These are phyloP conservation scores for Sthenelais limicola DNA, from an alignment of 2,888 invertebrate species.

Conservation along the genomic window DNA sequence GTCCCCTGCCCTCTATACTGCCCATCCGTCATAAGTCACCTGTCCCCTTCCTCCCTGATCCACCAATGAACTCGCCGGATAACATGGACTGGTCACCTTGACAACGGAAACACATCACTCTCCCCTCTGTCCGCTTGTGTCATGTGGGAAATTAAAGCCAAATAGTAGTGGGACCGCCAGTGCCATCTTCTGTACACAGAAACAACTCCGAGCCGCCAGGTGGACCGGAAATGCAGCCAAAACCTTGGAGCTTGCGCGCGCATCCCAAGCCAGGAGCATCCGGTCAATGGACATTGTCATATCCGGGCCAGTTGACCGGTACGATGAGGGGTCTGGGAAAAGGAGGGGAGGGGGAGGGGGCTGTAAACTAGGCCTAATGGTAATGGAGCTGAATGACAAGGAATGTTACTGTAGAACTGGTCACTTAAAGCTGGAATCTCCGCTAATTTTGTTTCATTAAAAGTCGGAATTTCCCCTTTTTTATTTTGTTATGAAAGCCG, in stretches of 20 bases:
- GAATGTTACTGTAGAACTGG: too few relatives aligned
- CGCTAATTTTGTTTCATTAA: too few relatives aligned
- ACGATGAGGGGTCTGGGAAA: not conserved
- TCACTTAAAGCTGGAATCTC: too few relatives aligned
- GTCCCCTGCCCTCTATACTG: not conserved
- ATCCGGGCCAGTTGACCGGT: constrained; percentile 5
- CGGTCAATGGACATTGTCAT: constrained; percentile 26
- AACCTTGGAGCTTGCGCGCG: too few relatives aligned
- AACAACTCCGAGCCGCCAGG: constrained; percentile 16
- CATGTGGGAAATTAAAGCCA: constrained; percentile 38
- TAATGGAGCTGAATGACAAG: too few relatives aligned
- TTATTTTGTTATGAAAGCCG: too few relatives aligned
- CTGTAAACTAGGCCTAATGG: not conserved
- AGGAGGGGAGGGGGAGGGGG: not conserved
- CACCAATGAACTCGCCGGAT: constrained; percentile 22
- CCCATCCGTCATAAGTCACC: constrained; percentile 29
- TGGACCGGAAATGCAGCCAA: constrained; percentile 37
- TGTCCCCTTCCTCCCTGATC: constrained; percentile 2
- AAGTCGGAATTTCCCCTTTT: too few relatives aligned
- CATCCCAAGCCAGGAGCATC: constrained; percentile 16
- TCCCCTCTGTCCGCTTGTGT: constrained; percentile 25
- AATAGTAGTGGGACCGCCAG: too few relatives aligned
- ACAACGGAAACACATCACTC: constrained; percentile 34
- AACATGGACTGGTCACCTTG: constrained; percentile 12
- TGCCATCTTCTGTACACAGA: too few relatives aligned